phyloP scores from a whole-genome alignment of 2,797 vertebrate species.

The Myripristis jacobus region DNA sequence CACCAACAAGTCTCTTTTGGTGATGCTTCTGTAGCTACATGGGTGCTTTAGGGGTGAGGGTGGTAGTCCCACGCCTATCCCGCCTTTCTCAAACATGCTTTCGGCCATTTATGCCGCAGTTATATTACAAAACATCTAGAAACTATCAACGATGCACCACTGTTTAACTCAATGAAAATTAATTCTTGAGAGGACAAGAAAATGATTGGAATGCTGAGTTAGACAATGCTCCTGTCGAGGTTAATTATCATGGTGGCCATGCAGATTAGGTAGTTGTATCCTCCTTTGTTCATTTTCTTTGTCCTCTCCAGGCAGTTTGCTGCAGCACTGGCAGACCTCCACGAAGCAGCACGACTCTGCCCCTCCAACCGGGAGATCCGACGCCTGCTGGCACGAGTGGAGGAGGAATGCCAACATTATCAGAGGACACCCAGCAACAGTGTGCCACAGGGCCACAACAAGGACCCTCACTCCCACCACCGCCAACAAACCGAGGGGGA shows the following conservation, averaged over 20 bases:
- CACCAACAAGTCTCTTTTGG: no score
- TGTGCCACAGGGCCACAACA: constrained; percentile 66
- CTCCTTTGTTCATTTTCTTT: constrained; percentile 44
- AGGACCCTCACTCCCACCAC: constrained; percentile 83
- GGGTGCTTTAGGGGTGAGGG: no score
- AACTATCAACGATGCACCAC: background rate
- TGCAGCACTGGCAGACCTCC: constrained; percentile 92
- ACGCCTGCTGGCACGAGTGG: constrained; percentile 91
- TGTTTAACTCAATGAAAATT: constrained; percentile 21
- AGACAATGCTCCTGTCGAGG: background rate
- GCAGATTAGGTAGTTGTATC: constrained; percentile 41
- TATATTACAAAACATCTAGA: constrained; percentile 10
- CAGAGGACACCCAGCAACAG: constrained; percentile 85
- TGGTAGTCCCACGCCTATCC: no score
- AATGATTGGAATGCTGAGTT: constrained; percentile 4
- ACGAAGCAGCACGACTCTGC: constrained; percentile 92
- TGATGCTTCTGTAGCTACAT: no score
- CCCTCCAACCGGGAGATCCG: constrained; percentile 95
- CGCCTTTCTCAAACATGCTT: no score
- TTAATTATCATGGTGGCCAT: constrained; percentile 1
- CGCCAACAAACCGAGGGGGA: constrained; percentile 72
- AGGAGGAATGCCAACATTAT: constrained; percentile 94
- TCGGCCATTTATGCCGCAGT: no score
- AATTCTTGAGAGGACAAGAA: constrained; percentile 22
- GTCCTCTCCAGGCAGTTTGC: constrained; percentile 89